A percentile compares a stretch with the other conserved stretches of the same genome.
These are phyloP conservation scores for Dicranocentrus wangi DNA, from an alignment of 2,888 invertebrate species.

Conservation along the genomic window DNA sequence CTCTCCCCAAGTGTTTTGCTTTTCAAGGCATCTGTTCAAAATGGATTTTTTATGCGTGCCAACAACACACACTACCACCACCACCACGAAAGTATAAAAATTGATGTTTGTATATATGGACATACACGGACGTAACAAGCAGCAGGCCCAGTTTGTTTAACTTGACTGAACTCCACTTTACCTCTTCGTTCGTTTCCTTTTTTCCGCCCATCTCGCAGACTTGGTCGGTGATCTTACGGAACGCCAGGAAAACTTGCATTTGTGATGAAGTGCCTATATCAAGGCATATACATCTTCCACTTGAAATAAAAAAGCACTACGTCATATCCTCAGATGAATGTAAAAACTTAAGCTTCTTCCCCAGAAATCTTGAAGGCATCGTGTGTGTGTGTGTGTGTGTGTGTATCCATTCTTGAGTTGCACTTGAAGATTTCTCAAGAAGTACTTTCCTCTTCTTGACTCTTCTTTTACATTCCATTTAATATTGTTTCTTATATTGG, in stretches of 20 bases:
- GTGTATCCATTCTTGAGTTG: slow-evolving; percentile 44
- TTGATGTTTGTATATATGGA: background rate
- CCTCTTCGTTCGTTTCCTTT: slow-evolving; percentile 34
- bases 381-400: slow-evolving; percentile 58
- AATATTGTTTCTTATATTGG: slow-evolving; percentile 7
- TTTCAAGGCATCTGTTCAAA: slow-evolving; percentile 54
- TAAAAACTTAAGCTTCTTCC: slow-evolving; percentile 26
- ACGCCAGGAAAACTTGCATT: background rate
- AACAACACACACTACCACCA: slow-evolving; percentile 5
- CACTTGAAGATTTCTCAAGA: slow-evolving; percentile 43
- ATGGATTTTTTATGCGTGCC: slow-evolving; percentile 63
- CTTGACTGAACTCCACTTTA: slow-evolving; percentile 44
- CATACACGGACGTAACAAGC: background rate
- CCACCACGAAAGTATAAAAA: background rate
- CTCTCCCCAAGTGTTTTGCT: slow-evolving; percentile 20
- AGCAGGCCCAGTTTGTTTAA: slow-evolving; percentile 22
- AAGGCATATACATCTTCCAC: background rate
- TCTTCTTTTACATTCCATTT: slow-evolving; percentile 20
- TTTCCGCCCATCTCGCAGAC: slow-evolving; percentile 19
- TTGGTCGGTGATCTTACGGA: background rate
- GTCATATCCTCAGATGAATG: slow-evolving; percentile 48
- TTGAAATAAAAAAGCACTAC: slow-evolving; percentile 7
- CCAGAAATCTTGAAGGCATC: slow-evolving; percentile 39
- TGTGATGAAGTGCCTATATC: background rate
- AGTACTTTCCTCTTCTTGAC: slow-evolving; percentile 14